Percentiles rank a stretch among this genome's conserved stretches.
phyloP scores from a whole-genome alignment of 1,140 invertebrate genomes.

The Gryon sp. region DNA sequence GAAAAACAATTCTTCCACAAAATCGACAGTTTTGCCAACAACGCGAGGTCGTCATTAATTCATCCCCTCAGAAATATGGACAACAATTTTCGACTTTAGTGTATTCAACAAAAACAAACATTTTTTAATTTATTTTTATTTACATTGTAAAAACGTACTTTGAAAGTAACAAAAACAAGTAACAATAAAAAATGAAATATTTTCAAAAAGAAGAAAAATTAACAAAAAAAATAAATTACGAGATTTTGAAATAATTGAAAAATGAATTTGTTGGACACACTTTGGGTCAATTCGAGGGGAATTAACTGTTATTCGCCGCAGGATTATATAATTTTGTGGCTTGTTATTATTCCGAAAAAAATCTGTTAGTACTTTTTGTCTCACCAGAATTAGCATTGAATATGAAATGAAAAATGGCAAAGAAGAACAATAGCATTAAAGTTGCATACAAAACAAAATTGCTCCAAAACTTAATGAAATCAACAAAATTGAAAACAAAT shows the following conservation, averaged over 20 bases:
- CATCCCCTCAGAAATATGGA: background rate
- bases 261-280: background rate
- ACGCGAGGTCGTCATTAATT: conserved; percentile 30
- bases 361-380: conserved; percentile 77
- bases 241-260: no score
- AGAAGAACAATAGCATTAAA: conserved; percentile 38
- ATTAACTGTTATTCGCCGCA: conserved; percentile 55
- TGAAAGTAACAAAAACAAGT: no score
- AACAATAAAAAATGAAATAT: no score
- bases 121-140: no score
- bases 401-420: conserved; percentile 43
- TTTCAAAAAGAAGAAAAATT: no score
- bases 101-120: no score
- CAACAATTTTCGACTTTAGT: no score
- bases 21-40: conserved; percentile 41
- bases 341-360: conserved; percentile 77
- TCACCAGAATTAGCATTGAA: conserved; percentile 73
- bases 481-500: no score
- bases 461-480: background rate
- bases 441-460: conserved; percentile 51
- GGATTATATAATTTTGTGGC: conserved; percentile 51
- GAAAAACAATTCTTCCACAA: conserved; percentile 27
- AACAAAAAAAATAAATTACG: no score
- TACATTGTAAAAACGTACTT: no score
- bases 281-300: background rate